Evolutionary conservation across 1,140 invertebrate genomes (phyloP), one percentile per base, ranked within the genome.

Genomic region (Trachelipus rathkii): DNA sequence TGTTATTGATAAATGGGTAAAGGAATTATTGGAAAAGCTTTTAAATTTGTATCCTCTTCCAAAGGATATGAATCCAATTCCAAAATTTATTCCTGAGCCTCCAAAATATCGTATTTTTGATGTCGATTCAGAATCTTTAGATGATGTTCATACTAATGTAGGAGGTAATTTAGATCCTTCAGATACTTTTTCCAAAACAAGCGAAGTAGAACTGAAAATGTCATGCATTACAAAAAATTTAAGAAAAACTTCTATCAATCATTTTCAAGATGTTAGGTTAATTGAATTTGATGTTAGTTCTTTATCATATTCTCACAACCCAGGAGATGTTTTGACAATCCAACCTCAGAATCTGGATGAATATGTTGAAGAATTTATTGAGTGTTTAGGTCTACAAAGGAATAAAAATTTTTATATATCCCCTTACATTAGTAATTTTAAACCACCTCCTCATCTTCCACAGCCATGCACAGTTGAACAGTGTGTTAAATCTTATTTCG

Each of bases 291-390:
- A 88, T 83, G 84, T 87, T 66, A 67, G 23, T 76, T 24, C 87
- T 83, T 68, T 81, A 84, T 70, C 82, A 84, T 80, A 82, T 89
- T 10, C 84, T 86, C 10, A 96, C 87, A 82, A 86, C 13, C 93
- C 95, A 0, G 96, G 97, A 10, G 96, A 98, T 89, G 89, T 98
- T 7, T 84, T 95, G 11, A 90, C 92, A 81, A 86, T 99, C 8
- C 88, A 91, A 83, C 95, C 96, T 6, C 87, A 90, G 78, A 99
- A 99, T 86, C 88, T 89, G 24, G 78, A 84, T 6, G 87, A 92
- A 78, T 89, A 91, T 83, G 89, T 98, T 4, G 84, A 91, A 21
- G 87, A 89, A 79, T 92, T 98, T 80, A 88, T 91, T 87, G 79
- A 92, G 84, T 83, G 90, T 53, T 80, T 82, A 84, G 82, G 88